A percentile compares a stretch with the other conserved stretches of the same genome.
These are phyloP conservation scores for Manis pentadactyla DNA, from an alignment of 2,797 vertebrate species.

Conservation along the genomic window DNA sequence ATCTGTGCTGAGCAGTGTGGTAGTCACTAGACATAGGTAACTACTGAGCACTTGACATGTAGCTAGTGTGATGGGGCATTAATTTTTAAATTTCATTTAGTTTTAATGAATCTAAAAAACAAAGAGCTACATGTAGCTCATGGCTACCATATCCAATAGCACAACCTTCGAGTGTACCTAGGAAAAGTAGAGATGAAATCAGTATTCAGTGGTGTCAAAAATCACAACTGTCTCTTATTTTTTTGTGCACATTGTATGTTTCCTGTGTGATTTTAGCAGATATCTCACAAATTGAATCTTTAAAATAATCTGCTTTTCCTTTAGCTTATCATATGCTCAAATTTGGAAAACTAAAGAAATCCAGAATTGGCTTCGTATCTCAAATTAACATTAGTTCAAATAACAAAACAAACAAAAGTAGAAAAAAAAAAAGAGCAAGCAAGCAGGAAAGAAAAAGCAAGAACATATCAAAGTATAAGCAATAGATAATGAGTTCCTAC, in stretches of 20 bases:
- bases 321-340: neutral
- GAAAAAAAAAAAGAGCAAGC: neutral
- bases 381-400: neutral
- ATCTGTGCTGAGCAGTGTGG: neutral
- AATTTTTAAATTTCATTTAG: neutral
- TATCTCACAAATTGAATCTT: neutral
- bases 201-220: neutral
- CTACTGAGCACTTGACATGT: neutral
- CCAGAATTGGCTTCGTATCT: neutral
- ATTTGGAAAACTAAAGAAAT: neutral
- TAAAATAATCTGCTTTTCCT: neutral
- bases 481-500: neutral
- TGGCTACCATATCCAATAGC: neutral
- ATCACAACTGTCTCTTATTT: neutral
- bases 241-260: neutral
- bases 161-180: neutral
- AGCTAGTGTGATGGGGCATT: neutral
- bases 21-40: neutral
- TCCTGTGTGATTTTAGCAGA: neutral
- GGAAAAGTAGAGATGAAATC: neutral
- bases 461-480: neutral
- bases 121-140: neutral
- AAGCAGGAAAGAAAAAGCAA: neutral
- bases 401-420: neutral
- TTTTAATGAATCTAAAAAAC: neutral